Evolutionary conservation across 2,797 vertebrate genomes (phyloP).

Genomic region (Intellagama lesueurii): DNA sequence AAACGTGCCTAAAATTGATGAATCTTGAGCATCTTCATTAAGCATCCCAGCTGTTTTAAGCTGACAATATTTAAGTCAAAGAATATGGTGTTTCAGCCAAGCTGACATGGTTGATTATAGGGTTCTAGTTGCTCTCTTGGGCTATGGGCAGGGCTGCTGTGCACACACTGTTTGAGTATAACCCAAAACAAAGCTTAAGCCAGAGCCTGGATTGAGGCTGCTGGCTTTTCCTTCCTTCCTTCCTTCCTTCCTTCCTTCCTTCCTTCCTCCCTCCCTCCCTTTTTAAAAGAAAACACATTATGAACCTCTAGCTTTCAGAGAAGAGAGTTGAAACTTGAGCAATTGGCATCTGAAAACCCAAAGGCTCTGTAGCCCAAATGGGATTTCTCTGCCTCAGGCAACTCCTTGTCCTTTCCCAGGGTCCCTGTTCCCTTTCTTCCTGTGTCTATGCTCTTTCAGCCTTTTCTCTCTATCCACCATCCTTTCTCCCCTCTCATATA

Average conservation of each 20-base stretch:
- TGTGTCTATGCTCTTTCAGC: not conserved
- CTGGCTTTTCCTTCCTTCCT: not conserved
- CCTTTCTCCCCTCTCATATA: too few species aligned
- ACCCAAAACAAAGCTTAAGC: not conserved
- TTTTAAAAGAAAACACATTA: not conserved
- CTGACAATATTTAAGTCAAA: constrained; percentile 29
- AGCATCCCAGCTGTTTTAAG: constrained; percentile 42
- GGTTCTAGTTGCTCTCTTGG: constrained; percentile 21
- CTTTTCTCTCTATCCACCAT: not conserved
- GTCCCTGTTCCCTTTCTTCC: not conserved
- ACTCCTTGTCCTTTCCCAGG: not conserved
- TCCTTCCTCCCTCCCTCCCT: not conserved
- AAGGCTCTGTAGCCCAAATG: not conserved
- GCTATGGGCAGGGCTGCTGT: not conserved
- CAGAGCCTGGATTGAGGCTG: not conserved
- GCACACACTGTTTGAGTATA: not conserved
- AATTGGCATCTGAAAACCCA: not conserved
- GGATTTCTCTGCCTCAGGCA: not conserved
- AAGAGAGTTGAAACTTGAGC: not conserved
- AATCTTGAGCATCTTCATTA: constrained; percentile 7
- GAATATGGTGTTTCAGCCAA: not conserved
- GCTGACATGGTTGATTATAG: constrained; percentile 10
- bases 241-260: too few species aligned
- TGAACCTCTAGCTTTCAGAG: not conserved
- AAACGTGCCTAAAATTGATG: not conserved